A percentile compares a stretch with the other conserved stretches of the same genome.
These are phyloP conservation scores for Anguilla pacifica DNA, from an alignment of 2,797 vertebrate species.

Conservation along the genomic window DNA sequence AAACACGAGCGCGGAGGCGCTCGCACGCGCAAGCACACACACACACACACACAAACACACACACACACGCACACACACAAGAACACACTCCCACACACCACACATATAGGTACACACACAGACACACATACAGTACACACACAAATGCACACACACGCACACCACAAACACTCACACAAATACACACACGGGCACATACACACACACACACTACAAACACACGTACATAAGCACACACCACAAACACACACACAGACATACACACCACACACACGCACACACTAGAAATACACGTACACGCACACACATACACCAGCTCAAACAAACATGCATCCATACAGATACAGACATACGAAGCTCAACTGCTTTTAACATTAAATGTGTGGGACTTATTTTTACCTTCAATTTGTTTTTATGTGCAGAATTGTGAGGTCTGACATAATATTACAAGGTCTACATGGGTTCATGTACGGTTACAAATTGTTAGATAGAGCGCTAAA, in stretches of 20 bases:
- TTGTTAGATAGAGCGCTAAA: neutral
- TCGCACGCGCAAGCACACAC: neutral
- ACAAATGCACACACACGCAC: neutral
- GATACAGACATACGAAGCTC: neutral
- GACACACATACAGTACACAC: neutral
- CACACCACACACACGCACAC: neutral
- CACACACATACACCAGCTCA: neutral
- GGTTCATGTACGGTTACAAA: neutral
- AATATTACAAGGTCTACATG: neutral
- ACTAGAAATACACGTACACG: neutral
- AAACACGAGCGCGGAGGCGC: neutral
- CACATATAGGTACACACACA: neutral
- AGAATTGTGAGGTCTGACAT: neutral
- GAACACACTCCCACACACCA: neutral
- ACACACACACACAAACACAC: neutral
- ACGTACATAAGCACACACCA: neutral
- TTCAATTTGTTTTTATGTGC: neutral
- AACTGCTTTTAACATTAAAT: neutral
- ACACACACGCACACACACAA: neutral
- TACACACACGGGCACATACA: neutral
- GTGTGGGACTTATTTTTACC: neutral
- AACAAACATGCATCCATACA: neutral
- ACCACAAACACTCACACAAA: neutral
- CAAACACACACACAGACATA: neutral
- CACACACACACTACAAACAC: neutral